These are phyloP conservation scores for Propithecus deckenii DNA, from an alignment of 2,797 vertebrate species.

Conservation along the genomic window DNA sequence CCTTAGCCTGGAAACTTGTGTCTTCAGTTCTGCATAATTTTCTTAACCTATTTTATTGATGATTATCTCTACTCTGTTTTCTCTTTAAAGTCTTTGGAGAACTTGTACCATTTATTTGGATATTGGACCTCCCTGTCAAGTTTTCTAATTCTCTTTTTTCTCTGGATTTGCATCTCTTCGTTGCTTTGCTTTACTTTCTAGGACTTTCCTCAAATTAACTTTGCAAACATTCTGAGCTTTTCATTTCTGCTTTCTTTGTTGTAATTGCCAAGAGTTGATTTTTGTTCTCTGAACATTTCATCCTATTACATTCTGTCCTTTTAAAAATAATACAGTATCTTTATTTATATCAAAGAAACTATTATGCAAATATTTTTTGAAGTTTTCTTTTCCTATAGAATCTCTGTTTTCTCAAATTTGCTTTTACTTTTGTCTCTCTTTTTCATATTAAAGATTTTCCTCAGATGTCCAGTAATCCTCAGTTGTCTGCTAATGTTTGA, in stretches of 20 bases:
- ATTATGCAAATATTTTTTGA: not conserved
- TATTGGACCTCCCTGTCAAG: not conserved
- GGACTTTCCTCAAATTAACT: not conserved
- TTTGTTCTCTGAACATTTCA: not conserved
- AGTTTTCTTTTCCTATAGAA: not conserved
- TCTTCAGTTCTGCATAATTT: not conserved
- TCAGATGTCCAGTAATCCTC: too few relatives aligned
- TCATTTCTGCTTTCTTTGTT: not conserved
- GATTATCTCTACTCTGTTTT: not conserved
- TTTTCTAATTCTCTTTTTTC: not conserved
- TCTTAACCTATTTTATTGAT: not conserved
- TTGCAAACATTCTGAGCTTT: not conserved
- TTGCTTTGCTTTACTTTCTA: not conserved
- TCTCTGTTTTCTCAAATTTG: not conserved
- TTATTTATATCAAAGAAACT: not conserved
- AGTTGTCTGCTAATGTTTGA: not conserved
- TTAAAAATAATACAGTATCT: not conserved
- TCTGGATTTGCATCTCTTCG: not conserved
- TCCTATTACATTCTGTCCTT: not conserved
- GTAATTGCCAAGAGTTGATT: not conserved
- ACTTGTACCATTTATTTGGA: not conserved
- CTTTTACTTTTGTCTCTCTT: not conserved
- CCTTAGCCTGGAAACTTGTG: not conserved
- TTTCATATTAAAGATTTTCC: too few relatives aligned
- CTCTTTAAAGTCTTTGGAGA: not conserved